Conservation (phyloP, 2,888 invertebrate species). For the Luffia ferchaultella region DNA sequence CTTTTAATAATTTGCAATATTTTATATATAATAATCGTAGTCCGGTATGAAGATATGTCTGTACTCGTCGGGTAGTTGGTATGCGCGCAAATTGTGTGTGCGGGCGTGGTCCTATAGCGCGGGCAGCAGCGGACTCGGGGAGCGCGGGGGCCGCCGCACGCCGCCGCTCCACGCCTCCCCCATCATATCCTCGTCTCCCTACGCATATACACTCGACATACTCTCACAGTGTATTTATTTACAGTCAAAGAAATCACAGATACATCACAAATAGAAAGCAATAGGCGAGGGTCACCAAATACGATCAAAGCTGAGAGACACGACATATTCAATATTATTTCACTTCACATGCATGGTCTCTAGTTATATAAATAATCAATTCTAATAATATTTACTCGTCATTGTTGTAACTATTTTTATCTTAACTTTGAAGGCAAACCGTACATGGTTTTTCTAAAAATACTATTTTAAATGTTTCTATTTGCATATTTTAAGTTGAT, state of each 20-base stretch:
- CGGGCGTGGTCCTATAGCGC: constrained; percentile 31
- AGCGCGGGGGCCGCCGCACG: constrained; percentile 46
- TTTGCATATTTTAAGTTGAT: no score
- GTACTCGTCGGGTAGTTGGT: constrained; percentile 3
- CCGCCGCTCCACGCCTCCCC: constrained; percentile 61
- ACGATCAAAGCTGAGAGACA: neutral
- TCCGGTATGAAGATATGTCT: no score
- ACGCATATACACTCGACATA: constrained; percentile 65
- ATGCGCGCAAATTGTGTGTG: constrained; percentile 11
- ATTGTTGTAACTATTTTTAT: no score
- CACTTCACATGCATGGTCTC: no score
- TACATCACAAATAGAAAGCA: neutral
- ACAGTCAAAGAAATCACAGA: no score
- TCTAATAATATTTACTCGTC: neutral
- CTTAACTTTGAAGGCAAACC: neutral
- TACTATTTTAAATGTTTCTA: no score
- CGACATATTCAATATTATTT: no score
- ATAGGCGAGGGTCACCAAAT: neutral
- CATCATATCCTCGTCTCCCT: constrained; percentile 72
- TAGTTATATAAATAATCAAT: neutral
- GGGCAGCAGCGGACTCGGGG: constrained; percentile 24
- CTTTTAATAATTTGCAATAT: neutral
- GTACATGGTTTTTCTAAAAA: neutral
- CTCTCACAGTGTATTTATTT: constrained; percentile 63
- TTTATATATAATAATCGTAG: neutral